phyloP scores from a whole-genome alignment of 2,113 vertebrate species.

The Pogonocichla stellata region DNA sequence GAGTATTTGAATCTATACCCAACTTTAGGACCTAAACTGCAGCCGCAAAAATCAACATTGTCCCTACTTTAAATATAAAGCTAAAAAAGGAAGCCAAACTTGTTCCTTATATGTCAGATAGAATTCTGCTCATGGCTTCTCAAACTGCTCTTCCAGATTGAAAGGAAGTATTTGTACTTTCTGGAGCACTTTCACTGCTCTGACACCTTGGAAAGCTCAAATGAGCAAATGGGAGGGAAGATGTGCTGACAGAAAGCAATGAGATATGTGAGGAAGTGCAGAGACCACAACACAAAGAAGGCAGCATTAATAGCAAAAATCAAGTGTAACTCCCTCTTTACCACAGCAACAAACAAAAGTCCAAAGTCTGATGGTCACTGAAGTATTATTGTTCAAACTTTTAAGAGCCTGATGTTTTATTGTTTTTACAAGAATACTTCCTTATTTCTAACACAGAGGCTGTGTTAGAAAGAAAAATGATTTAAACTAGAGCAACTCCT shows the following conservation, averaged over 20 bases:
- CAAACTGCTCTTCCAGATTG: neutral
- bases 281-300: neutral
- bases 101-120: slow-evolving; percentile 10
- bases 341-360: neutral
- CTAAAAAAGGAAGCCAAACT: slow-evolving; percentile 39
- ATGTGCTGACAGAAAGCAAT: neutral
- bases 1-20: slow-evolving; percentile 25
- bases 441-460: neutral
- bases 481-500: neutral
- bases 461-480: neutral
- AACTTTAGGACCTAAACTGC: slow-evolving; percentile 6
- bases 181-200: neutral
- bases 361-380: neutral
- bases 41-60: slow-evolving; percentile 22
- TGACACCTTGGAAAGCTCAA: neutral
- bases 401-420: neutral
- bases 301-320: neutral
- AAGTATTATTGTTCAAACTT: neutral
- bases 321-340: neutral
- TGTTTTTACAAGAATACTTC: neutral
- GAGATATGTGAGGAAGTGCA: neutral
- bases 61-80: slow-evolving; percentile 40
- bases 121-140: slow-evolving; percentile 2
- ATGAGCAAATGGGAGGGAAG: neutral
- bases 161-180: neutral